These are phyloP conservation scores for Zosterops pallidus DNA, from an alignment of 2,113 vertebrate species.

Conservation along the genomic window DNA sequence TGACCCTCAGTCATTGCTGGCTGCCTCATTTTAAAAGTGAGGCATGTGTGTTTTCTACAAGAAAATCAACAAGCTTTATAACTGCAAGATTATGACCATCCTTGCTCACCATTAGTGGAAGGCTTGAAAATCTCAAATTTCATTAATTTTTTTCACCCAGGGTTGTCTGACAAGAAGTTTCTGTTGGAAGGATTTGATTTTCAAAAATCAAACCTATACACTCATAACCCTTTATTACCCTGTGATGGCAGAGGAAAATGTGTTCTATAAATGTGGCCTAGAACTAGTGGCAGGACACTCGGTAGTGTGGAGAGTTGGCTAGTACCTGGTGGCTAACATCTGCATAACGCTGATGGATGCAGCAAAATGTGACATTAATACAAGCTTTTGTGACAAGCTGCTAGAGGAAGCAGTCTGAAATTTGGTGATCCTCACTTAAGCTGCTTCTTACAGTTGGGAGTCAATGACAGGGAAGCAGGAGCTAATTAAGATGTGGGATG, in stretches of 20 bases:
- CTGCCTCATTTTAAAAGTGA: not conserved
- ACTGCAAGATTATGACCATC: not conserved
- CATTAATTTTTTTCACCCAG: not conserved
- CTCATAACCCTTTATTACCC: not conserved
- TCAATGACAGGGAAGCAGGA: not conserved
- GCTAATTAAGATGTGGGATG: not conserved
- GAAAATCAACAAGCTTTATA: not conserved
- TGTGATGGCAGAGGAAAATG: not conserved
- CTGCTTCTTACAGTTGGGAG: not conserved
- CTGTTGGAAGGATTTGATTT: not conserved
- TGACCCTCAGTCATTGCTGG: not conserved
- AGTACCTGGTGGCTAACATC: not conserved
- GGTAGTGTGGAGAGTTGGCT: not conserved
- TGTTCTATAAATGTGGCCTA: not conserved
- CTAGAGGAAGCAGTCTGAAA: not conserved
- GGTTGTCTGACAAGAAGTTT: not conserved
- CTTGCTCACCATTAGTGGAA: not conserved
- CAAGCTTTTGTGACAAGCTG: not conserved
- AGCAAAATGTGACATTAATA: not conserved
- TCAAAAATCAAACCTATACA: not conserved
- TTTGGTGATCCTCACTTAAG: not conserved
- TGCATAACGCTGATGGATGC: not conserved
- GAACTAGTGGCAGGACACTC: not conserved
- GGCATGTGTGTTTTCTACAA: not conserved
- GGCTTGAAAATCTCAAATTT: not conserved